Evolutionary conservation across 2,888 invertebrate species (phyloP).

Genomic region (Isoperla grammatica): DNA sequence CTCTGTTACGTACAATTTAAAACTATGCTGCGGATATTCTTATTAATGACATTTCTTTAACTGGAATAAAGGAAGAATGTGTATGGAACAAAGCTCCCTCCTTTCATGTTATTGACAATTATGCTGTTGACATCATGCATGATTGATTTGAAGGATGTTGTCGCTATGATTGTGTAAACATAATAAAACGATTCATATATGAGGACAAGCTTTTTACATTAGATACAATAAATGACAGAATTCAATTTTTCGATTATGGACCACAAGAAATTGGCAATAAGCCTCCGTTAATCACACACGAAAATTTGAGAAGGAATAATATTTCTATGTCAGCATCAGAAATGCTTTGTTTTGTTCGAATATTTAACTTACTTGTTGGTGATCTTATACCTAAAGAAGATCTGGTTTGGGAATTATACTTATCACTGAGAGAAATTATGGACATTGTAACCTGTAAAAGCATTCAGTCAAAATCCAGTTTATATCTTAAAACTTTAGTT

Average conservation of each 20-base stretch:
- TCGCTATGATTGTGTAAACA: conserved; percentile 30
- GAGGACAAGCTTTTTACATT: conserved; percentile 31
- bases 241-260: too few relatives aligned
- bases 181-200: conserved; percentile 28
- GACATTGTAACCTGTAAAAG: too few relatives aligned
- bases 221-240: conserved; percentile 13
- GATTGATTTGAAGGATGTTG: conserved; percentile 33
- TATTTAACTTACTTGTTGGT: conserved; percentile 13
- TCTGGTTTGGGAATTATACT: background rate
- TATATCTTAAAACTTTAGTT: conserved; percentile 14
- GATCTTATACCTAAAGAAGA: background rate
- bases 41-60: conserved; percentile 27
- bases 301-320: too few relatives aligned
- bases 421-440: too few relatives aligned
- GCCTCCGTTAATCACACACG: too few relatives aligned
- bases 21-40: background rate
- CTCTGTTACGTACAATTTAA: conserved; percentile 17
- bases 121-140: conserved; percentile 34
- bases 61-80: conserved; percentile 28
- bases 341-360: conserved; percentile 5
- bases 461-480: too few relatives aligned
- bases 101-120: conserved; percentile 32
- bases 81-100: conserved; percentile 22
- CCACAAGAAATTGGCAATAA: too few relatives aligned
- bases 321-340: too few relatives aligned